These are phyloP conservation scores for Sympetrum striolatum DNA, from an alignment of 2,888 invertebrate species.

Conservation along the genomic window DNA sequence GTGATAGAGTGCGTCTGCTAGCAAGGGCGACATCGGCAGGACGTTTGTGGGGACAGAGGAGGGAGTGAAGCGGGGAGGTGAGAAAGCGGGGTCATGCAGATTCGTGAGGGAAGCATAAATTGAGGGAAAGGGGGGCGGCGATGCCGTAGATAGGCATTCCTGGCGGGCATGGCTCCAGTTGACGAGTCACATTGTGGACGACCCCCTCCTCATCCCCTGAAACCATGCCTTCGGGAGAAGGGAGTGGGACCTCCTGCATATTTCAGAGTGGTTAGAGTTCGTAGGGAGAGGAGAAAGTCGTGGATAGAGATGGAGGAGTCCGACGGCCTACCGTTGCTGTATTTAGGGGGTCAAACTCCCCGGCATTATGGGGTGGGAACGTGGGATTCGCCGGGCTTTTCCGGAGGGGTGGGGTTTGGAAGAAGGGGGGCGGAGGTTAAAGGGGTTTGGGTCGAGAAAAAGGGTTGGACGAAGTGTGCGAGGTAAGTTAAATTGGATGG, in stretches of 20 bases:
- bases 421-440: not conserved
- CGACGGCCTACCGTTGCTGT: not conserved
- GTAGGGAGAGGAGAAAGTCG: not conserved
- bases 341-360: not conserved
- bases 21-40: not conserved
- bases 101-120: not conserved
- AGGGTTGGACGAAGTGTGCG: not conserved
- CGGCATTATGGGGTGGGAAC: not conserved
- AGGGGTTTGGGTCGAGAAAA: not conserved
- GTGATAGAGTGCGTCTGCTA: not conserved
- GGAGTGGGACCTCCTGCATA: not conserved
- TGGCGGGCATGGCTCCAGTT: not conserved
- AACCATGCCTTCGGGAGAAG: not conserved
- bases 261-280: not conserved
- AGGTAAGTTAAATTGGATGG: conserved; percentile 39
- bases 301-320: not conserved
- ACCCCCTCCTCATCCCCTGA: not conserved
- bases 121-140: not conserved
- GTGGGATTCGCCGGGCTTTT: not conserved
- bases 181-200: not conserved
- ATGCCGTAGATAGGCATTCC: not conserved
- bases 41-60: not conserved
- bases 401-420: not conserved
- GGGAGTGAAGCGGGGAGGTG: not conserved
- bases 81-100: not conserved